Conservation (phyloP, 2,113 vertebrate species). For the Mesoclemmys tuberculata region DNA sequence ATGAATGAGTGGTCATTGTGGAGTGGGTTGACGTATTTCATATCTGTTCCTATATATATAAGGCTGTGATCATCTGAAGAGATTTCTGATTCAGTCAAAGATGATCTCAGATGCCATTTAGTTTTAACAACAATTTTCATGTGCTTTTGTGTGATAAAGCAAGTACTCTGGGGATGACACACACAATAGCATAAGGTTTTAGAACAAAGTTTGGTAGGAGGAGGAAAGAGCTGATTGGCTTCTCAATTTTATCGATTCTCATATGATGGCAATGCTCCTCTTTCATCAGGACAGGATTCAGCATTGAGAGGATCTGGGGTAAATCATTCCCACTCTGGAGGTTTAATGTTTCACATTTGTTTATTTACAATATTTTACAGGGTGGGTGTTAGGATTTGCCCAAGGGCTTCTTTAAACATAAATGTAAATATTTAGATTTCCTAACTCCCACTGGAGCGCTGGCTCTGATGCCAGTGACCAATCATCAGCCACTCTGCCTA, state of each 20-base stretch:
- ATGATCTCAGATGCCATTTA: slow-evolving; percentile 53
- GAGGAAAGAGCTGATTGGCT: neutral
- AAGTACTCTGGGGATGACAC: neutral
- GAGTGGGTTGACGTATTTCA: slow-evolving; percentile 23
- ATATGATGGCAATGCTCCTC: neutral
- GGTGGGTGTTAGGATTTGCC: neutral
- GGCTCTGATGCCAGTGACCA: neutral
- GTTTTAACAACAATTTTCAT: slow-evolving; percentile 8
- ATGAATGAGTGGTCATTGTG: slow-evolving; percentile 45
- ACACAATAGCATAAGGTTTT: neutral
- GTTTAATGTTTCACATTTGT: neutral
- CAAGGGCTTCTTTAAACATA: neutral
- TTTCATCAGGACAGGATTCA: neutral
- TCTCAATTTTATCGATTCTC: neutral
- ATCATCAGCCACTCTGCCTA: neutral
- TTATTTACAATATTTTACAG: neutral
- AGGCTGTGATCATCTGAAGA: slow-evolving; percentile 39
- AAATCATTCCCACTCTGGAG: neutral
- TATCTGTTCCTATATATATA: slow-evolving; percentile 28
- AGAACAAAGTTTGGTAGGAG: neutral
- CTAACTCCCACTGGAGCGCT: neutral
- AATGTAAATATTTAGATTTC: neutral
- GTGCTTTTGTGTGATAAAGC: neutral
- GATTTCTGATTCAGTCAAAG: slow-evolving; percentile 44
- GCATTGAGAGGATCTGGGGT: neutral